Conservation (phyloP, 2,113 vertebrate species). For the Zootoca vivipara region DNA sequence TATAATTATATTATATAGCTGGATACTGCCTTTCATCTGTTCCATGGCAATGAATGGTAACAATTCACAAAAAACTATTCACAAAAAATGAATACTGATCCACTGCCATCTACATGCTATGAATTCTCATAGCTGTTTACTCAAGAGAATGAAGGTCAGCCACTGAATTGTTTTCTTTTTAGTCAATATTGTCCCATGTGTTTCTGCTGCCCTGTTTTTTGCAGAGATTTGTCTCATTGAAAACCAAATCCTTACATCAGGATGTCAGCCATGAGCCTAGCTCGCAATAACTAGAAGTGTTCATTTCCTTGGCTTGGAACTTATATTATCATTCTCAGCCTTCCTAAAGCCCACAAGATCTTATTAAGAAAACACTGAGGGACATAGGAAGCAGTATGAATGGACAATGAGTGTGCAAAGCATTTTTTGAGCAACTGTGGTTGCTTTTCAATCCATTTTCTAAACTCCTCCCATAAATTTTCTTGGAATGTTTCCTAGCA, state of each 20-base stretch:
- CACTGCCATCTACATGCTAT: constrained; percentile 41
- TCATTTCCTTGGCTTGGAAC: constrained; percentile 18
- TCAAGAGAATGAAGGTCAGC: constrained; percentile 66
- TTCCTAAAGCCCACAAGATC: not conserved
- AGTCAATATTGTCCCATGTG: constrained; percentile 70
- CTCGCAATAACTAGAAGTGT: constrained; percentile 18
- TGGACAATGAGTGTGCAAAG: constrained; percentile 27
- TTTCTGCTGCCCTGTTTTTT: constrained; percentile 61
- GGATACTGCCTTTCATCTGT: constrained; percentile 56
- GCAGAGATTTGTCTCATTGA: constrained; percentile 63
- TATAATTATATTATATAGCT: constrained; percentile 70
- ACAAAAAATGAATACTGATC: constrained; percentile 64
- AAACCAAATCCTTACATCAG: constrained; percentile 58
- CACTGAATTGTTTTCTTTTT: constrained; percentile 60
- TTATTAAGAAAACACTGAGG: constrained; percentile 27
- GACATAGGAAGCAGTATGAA: constrained; percentile 48
- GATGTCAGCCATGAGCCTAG: constrained; percentile 54
- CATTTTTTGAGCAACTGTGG: constrained; percentile 2
- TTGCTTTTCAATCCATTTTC: constrained; percentile 24
- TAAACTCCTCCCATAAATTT: constrained; percentile 26
- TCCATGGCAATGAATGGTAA: constrained; percentile 43
- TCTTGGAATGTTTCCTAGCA: not conserved
- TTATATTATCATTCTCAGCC: constrained; percentile 39
- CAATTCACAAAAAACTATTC: not conserved
- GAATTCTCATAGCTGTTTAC: constrained; percentile 59